These are phyloP conservation scores for Sander vitreus DNA, from an alignment of 2,113 vertebrate species.

Conservation along the genomic window DNA sequence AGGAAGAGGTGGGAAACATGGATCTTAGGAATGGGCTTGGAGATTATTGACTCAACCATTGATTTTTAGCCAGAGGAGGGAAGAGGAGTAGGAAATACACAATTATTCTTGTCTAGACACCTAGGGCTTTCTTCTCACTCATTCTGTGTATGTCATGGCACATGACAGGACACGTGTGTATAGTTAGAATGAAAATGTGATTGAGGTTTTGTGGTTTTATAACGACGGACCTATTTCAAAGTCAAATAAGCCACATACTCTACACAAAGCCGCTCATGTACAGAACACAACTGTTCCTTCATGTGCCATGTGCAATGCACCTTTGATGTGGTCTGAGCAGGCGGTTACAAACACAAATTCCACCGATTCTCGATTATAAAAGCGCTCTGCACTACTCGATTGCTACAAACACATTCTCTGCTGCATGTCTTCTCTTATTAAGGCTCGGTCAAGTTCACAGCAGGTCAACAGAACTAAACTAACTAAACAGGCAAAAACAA, in stretches of 20 bases:
- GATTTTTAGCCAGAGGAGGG: slow-evolving; percentile 73
- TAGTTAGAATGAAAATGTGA: neutral
- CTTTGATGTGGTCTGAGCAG: slow-evolving; percentile 13
- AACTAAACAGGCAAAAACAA: slow-evolving; percentile 16
- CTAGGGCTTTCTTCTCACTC: slow-evolving; percentile 15
- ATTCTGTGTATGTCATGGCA: slow-evolving; percentile 2
- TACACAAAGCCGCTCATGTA: neutral
- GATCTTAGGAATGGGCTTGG: slow-evolving; percentile 60
- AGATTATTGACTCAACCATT: slow-evolving; percentile 77
- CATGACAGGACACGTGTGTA: neutral
- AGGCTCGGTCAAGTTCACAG: slow-evolving; percentile 13
- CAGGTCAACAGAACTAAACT: slow-evolving; percentile 29
- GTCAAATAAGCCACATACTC: neutral
- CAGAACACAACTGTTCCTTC: neutral
- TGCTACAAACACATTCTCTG: slow-evolving; percentile 8
- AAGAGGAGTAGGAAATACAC: slow-evolving; percentile 70
- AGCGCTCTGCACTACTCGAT: neutral
- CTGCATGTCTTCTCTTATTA: slow-evolving; percentile 18
- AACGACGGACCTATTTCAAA: neutral
- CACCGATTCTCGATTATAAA: neutral
- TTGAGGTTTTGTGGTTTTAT: neutral
- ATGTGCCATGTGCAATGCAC: neutral
- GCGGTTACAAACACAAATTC: neutral
- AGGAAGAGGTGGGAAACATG: slow-evolving; percentile 61
- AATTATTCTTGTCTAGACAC: slow-evolving; percentile 62